phyloP scores from a whole-genome alignment of 2,888 invertebrate species.

The Drosophila anomelani region DNA sequence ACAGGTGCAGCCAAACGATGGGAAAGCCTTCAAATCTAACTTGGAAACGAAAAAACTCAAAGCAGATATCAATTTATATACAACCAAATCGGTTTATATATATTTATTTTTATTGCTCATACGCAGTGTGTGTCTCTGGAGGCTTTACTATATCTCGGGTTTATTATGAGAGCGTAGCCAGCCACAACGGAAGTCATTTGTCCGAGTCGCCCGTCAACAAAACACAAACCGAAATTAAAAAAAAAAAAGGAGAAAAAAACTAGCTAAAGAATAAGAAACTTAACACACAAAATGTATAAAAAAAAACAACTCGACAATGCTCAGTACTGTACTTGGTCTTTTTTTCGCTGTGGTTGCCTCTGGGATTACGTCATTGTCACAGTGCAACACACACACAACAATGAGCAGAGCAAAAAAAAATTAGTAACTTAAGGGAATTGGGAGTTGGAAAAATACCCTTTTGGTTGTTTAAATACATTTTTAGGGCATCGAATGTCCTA shows the following conservation, averaged over 20 bases:
- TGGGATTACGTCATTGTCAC: constrained; percentile 51
- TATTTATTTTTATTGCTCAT: constrained; percentile 48
- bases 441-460: background rate
- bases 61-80: constrained; percentile 25
- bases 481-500: background rate
- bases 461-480: background rate
- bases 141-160: constrained; percentile 20
- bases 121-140: constrained; percentile 36
- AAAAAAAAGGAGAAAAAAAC: constrained; percentile 32
- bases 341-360: constrained; percentile 19
- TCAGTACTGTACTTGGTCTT: constrained; percentile 42
- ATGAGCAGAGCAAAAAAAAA: background rate
- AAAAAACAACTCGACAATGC: constrained; percentile 9
- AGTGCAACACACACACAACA: constrained; percentile 30
- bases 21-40: constrained; percentile 52
- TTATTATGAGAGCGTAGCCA: constrained; percentile 59
- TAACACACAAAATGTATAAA: constrained; percentile 12
- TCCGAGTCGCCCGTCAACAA: constrained; percentile 55
- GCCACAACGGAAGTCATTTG: constrained; percentile 77
- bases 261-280: constrained; percentile 21
- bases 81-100: constrained; percentile 17
- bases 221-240: constrained; percentile 16
- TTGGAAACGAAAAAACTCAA: constrained; percentile 6
- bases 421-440: background rate
- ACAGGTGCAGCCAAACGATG: constrained; percentile 40